These are phyloP conservation scores for cattle (Bos taurus) DNA, from an alignment of 2,113 vertebrate species.

Conservation along the genomic window ARS-UCD2.0 NC_037344.1:58438001-58438500, in stretches of 20 bases:
- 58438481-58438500: background rate
- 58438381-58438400: too few relatives aligned
- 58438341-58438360: background rate
- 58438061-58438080: background rate
- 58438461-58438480: background rate
- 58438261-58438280: background rate
- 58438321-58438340: background rate
- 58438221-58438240: background rate
- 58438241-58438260: background rate
- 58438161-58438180: background rate
- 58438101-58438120: background rate
- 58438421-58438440: background rate
- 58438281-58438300: background rate
- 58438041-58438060: accelerated
- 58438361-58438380: background rate
- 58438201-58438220: background rate
- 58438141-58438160: background rate
- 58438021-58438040: background rate
- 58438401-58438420: background rate
- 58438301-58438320: background rate
- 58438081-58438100: background rate
- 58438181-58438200: background rate
- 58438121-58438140: background rate
- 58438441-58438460: background rate
- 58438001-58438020: background rate